Conservation (phyloP, 2,888 invertebrate species). For the Aporophyla nigra region DNA sequence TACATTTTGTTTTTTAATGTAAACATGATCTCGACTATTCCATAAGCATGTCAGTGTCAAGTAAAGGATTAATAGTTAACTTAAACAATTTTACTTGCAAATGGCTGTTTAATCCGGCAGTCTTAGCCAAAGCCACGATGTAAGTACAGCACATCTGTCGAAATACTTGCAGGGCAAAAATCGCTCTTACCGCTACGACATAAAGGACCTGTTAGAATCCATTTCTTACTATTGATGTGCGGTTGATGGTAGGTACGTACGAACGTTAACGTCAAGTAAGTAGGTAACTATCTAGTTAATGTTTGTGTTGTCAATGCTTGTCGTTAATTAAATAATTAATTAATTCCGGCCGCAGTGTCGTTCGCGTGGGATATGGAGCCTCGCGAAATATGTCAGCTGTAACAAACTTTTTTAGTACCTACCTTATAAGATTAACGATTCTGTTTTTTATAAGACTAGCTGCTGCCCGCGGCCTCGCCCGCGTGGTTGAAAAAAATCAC, state of each 20-base stretch:
- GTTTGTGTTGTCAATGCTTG: conserved; percentile 24
- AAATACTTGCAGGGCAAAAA: neutral
- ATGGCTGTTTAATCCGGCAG: neutral
- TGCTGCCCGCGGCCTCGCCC: too few relatives aligned
- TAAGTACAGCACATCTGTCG: neutral
- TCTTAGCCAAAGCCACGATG: conserved; percentile 18
- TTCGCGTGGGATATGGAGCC: conserved; percentile 10
- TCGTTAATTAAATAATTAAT: conserved; percentile 50
- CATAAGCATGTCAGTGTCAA: conserved; percentile 1
- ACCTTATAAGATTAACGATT: neutral
- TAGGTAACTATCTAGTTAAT: conserved; percentile 30
- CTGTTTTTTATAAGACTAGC: neutral
- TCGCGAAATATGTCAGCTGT: conserved; percentile 12
- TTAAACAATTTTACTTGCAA: conserved; percentile 35
- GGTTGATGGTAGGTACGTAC: neutral
- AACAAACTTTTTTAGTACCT: conserved; percentile 18
- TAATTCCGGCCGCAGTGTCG: conserved; percentile 17
- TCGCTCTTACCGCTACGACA: neutral
- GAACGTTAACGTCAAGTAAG: conserved; percentile 15
- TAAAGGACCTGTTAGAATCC: neutral
- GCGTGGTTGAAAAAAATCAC: too few relatives aligned
- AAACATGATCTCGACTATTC: neutral
- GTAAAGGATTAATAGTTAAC: conserved; percentile 17
- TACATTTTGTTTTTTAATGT: neutral
- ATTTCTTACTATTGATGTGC: too few relatives aligned